Evolutionary conservation across 1,140 invertebrate genomes (phyloP).

Genomic region (Holotrichia oblita): DNA sequence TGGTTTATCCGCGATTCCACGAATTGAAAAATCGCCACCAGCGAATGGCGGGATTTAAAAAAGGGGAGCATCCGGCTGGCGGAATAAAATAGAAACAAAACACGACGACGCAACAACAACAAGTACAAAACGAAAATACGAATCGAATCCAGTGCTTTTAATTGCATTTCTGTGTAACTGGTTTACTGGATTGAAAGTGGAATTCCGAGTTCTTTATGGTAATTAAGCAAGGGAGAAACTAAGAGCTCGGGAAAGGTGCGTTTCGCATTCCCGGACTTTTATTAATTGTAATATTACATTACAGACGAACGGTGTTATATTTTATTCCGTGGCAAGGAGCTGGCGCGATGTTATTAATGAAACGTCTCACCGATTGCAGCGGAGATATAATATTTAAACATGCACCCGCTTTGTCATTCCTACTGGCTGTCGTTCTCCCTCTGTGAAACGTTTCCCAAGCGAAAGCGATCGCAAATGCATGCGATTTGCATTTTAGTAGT

Average conservation of each 20-base stretch:
- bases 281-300: constrained; percentile 36
- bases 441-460: not conserved
- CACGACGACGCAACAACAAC: constrained; percentile 1
- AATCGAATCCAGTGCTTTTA: constrained; percentile 8
- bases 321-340: not conserved
- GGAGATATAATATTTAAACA: constrained; percentile 33
- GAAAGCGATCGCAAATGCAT: constrained; percentile 1
- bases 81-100: not conserved
- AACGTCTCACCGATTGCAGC: constrained; percentile 8
- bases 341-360: constrained; percentile 21
- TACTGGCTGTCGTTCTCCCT: not conserved
- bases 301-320: constrained; percentile 2
- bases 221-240: not conserved
- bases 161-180: constrained; percentile 33
- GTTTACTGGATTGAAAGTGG: constrained; percentile 29
- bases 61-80: not conserved
- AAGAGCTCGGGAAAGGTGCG: not conserved
- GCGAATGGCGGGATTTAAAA: not conserved
- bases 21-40: not conserved
- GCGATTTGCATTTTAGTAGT: not conserved
- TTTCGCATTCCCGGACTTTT: constrained; percentile 18
- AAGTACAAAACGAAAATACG: constrained; percentile 26
- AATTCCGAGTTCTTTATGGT: constrained; percentile 32
- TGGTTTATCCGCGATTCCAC: constrained; percentile 17
- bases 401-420: constrained; percentile 21